A percentile compares a stretch with the other conserved stretches of the same genome.
phyloP scores from a whole-genome alignment of 2,888 invertebrate species.

The Apamea crenata region DNA sequence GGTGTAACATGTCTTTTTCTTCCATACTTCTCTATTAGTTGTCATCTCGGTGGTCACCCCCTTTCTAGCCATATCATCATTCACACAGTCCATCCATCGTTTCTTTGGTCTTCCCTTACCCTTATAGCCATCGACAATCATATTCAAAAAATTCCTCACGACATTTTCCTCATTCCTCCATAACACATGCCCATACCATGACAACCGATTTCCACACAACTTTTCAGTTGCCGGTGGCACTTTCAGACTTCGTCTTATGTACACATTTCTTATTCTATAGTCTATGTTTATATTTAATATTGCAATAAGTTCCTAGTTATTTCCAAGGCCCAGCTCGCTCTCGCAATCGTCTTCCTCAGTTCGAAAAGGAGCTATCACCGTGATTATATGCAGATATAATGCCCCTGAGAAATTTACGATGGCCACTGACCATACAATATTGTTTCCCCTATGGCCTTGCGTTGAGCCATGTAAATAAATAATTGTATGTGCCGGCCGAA shows the following conservation, averaged over 20 bases:
- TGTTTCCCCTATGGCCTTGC: conserved; percentile 34
- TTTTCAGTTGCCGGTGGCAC: not conserved
- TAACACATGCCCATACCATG: not conserved
- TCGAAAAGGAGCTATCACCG: conserved; percentile 17
- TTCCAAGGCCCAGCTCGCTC: not conserved
- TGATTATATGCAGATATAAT: conserved; percentile 4
- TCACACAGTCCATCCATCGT: not conserved
- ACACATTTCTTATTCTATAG: not conserved
- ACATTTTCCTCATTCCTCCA: not conserved
- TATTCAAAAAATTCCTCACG: not conserved
- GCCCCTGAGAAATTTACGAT: conserved; percentile 9
- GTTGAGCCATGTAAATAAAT: conserved; percentile 7
- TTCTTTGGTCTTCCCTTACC: not conserved
- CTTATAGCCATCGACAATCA: not conserved
- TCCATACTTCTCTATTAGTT: not conserved
- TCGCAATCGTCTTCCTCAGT: not conserved
- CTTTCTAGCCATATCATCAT: not conserved
- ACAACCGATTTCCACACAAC: no score
- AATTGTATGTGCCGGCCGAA: not conserved
- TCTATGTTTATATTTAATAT: not conserved
- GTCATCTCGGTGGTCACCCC: not conserved
- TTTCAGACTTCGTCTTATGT: not conserved
- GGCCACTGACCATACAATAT: conserved; percentile 30
- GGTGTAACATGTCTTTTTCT: not conserved
- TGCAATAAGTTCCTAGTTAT: not conserved